A percentile compares a stretch with the other conserved stretches of the same genome.
phyloP scores from a whole-genome alignment of 64 coral and sea anemone genomes.

The Porites australiensis region DNA sequence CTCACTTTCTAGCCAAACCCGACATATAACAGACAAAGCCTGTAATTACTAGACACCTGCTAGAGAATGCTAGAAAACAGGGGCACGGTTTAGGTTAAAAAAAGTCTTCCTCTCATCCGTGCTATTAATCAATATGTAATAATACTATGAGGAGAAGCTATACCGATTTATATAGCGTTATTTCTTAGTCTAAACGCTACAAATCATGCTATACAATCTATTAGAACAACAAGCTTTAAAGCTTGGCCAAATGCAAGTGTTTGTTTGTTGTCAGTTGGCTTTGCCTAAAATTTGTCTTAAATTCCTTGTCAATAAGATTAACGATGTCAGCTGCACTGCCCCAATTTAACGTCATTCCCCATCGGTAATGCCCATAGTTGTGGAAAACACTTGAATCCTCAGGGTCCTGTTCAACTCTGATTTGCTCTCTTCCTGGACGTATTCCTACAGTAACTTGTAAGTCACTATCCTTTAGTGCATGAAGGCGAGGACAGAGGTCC shows the following conservation, averaged over 20 bases:
- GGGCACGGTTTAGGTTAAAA: no score
- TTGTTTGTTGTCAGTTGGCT: no score
- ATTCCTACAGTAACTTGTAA: slow-evolving; percentile 5
- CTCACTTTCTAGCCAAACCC: no score
- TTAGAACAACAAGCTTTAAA: neutral
- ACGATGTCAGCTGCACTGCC: slow-evolving; percentile 28
- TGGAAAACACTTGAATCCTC: slow-evolving; percentile 22
- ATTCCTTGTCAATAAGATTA: slow-evolving; percentile 3
- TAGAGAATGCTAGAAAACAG: no score
- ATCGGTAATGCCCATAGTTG: slow-evolving; percentile 45
- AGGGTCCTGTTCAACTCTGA: slow-evolving; percentile 29
- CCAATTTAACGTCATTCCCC: slow-evolving; percentile 52
- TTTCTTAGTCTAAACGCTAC: no score
- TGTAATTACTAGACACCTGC: no score
- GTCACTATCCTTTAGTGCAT: slow-evolving; percentile 20
- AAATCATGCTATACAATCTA: no score
- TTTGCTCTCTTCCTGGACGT: neutral
- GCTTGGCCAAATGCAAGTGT: neutral
- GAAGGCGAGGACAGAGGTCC: slow-evolving; percentile 8
- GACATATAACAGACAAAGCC: no score
- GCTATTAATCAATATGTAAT: no score
- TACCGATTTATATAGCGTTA: no score
- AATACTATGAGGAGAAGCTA: no score
- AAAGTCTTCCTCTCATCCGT: no score
- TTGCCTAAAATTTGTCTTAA: neutral